A percentile compares a stretch with the other conserved stretches of the same genome.
Conservation (phyloP, 1,140 invertebrate species). For the Lamellibrachia luymesi region DNA sequence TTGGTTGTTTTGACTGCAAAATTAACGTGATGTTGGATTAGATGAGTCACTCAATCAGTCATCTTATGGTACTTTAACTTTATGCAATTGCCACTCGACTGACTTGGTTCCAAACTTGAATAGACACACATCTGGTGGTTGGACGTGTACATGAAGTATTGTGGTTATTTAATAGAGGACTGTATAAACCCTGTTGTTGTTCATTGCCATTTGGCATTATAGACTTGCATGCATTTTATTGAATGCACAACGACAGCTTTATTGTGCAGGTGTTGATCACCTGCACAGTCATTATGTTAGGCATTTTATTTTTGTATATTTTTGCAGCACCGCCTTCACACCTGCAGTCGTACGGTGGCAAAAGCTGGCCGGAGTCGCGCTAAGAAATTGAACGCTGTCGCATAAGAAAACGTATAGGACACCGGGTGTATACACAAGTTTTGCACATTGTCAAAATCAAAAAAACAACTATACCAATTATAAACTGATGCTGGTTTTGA, state of each 20-base stretch:
- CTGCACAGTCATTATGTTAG: not conserved
- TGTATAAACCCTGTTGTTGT: not conserved
- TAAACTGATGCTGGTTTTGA: not conserved
- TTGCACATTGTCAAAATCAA: not conserved
- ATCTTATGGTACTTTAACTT: not conserved
- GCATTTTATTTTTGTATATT: slow-evolving; percentile 6
- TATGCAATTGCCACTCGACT: not conserved
- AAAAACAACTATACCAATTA: not conserved
- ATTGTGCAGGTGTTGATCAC: not conserved
- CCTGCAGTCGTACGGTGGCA: not conserved
- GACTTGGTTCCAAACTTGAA: not conserved
- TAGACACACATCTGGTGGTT: not conserved
- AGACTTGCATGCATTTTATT: not conserved
- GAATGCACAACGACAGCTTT: not conserved
- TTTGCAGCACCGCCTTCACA: not conserved
- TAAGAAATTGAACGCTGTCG: not conserved
- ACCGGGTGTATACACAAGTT: not conserved
- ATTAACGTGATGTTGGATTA: not conserved
- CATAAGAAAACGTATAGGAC: not conserved
- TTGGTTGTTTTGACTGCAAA: not conserved
- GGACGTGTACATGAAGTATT: not conserved
- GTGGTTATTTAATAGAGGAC: not conserved
- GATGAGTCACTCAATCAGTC: not conserved
- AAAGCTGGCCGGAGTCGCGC: not conserved
- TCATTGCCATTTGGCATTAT: not conserved